phyloP scores from a whole-genome alignment of 2,888 invertebrate species.

The Athalia cordata region DNA sequence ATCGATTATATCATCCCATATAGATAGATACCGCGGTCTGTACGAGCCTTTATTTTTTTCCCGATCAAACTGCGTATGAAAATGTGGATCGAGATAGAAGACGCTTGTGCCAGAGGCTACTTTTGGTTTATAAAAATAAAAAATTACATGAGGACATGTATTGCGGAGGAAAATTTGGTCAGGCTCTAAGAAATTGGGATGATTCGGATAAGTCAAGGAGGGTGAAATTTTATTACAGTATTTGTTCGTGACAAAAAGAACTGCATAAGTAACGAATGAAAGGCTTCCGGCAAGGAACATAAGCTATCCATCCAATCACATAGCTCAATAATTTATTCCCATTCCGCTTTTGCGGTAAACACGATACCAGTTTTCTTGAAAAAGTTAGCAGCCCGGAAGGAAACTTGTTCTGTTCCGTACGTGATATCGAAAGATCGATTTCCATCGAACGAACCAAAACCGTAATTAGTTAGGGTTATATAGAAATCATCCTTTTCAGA shows the following conservation, averaged over 20 bases:
- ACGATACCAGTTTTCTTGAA: not conserved
- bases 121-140: too few species aligned
- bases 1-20: not conserved
- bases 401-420: not conserved
- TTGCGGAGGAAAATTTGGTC: too few species aligned
- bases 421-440: slow-evolving; percentile 6
- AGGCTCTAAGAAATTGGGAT: too few species aligned
- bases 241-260: not conserved
- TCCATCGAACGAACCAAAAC: slow-evolving; percentile 1
- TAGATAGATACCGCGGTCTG: not conserved
- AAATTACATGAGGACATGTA: too few species aligned
- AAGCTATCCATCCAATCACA: not conserved
- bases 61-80: too few species aligned
- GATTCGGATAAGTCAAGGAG: too few species aligned
- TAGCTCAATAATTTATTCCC: slow-evolving; percentile 25
- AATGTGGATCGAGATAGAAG: too few species aligned
- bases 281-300: not conserved
- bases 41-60: too few species aligned
- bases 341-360: slow-evolving; percentile 4
- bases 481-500: not conserved
- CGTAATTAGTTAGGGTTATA: not conserved
- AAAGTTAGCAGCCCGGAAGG: not conserved
- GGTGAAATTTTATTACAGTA: too few species aligned
- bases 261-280: not conserved
- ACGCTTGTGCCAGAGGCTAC: too few species aligned